Base-by-base conservation (phyloP, 2,888 invertebrate genomes). In the Tuta absoluta region DNA sequence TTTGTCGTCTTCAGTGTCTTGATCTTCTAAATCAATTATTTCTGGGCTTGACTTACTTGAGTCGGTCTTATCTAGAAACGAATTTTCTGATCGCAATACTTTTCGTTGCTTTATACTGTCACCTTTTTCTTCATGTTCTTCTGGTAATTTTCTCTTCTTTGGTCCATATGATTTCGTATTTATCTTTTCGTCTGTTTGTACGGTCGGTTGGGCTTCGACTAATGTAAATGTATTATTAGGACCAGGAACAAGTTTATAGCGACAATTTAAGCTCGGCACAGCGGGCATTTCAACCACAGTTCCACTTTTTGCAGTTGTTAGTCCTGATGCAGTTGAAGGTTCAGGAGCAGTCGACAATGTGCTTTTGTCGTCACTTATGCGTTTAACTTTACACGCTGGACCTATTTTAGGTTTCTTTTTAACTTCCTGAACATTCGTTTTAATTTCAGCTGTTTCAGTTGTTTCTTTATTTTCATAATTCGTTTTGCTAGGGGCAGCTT, bases 161-260 rank as follows among this genome's bases (percentile, higher is more conserved):
- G 56, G 38, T 41, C 14, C 48, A 61, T 45, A 24, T 45, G 37
- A 5, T 41, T 23, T 48, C 5, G 5, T 1, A 28, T 37, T 14
- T 53, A n/a, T 67, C 66, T 61, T 33, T 56, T 67, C 71, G 71
- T 48, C 67, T 3, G 17, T 48, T 19, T 21, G 23, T 8, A 14
- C 14, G 51, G 51, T 53, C 11, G 51, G 21, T 19, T 12, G 21
- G 53, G 87, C 87, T 79, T 88, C 88, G 38, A 89, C 77, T 60
- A 90, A 74, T 17, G 84, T 84, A 63, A 86, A 88, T 24, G 85
- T 84, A 69, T 89, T 90, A 69, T 90, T 87, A 23, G 91, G 89
- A 1, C 91, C 91, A 19, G 87, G 85, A 7, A 90, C 75, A 69
- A 91, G 72, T 74, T 88, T 87, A 66, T 85, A 90, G 21, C 86